Base-by-base conservation (phyloP, 1,140 invertebrate genomes). In the Cardiocondyla obscurior region DNA sequence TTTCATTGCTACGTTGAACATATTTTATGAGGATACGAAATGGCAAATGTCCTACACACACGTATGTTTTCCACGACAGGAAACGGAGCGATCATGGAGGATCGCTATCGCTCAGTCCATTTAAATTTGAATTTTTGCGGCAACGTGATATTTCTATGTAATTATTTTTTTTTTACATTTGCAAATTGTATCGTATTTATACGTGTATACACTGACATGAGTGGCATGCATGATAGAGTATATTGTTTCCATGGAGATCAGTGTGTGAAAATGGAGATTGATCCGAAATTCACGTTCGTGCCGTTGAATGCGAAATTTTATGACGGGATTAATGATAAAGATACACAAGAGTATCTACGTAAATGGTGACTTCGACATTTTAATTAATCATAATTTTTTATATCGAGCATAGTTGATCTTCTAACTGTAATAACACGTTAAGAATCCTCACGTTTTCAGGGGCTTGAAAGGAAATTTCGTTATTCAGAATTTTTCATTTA, bases 401-500 rank as follows among this genome's bases (percentile, higher is more conserved):
- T 10, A 39, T 16, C 22, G 7, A 62, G 2, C 0, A 57, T 51
- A 58, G 1, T 33, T 58, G 36, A 30, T 44, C 42, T 12, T 36
- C 0, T 76, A n/a, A 77, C 6, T n/a, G 12, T 30, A 30, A 22
- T 4, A 49, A n/a, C 25, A 62, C n/a, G 25, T 81, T 3, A 53
- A 39, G 39, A 64, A 51, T 65, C 30, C 10, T 39, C 42, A 30
- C 72, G 12, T 86, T 65, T 76, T 67, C 30, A 94, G 94, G 94
- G 93, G 93, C 1, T 84, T 94, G 14, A 91, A 91, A 36, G 88
- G 87, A 16, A 90, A 91, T 76, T 86, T 94, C 5, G 77, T 87
- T 36, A 85, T 94, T 7, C 93, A 94, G 77, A 89, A 92, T 83
- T 94, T 93, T 87, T 89, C 90, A 19, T 95, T 94, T 49, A 94